Base-by-base conservation (phyloP, 92 coral and sea anemone species). In the Epizoanthus stellaris region DNA sequence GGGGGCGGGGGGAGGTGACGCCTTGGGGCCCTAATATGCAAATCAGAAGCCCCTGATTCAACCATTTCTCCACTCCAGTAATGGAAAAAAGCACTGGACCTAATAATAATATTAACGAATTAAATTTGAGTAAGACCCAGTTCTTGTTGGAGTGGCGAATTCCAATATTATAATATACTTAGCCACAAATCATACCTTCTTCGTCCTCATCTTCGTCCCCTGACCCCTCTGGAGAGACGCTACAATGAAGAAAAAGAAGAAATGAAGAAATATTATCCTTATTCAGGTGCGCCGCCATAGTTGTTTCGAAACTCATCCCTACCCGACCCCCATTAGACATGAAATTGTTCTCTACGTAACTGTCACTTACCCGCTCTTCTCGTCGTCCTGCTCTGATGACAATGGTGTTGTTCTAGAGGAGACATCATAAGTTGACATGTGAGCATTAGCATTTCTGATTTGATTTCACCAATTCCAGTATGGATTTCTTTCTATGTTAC, bases 121-220 rank as follows among this genome's bases (percentile, higher is more conserved):
- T n/a, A n/a, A n/a, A n/a, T n/a, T 14, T 20, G n/a, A 14, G 5
- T 12, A 59, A 13, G 4, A 59, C 63, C 20, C 13, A 15, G 67
- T 25, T 61, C 21, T 62, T 9, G 21, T 62, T 14, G 6, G 6
- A 62, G 67, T 65, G 23, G 36, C 11, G 34, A 19, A 19, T 65
- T 30, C 36, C 36, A 1, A 30, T 30, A 30, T 19, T 70, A 70
- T 9, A 15, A 5, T 70, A 17, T 42, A 17, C 23, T 43, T 70
- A 70, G 43, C 34, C 1, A 6, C 17, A 21, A 21, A 66, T 11
- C 15, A 12, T 34, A 75, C 93, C 91, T 76, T 86, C 97, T 39
- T 87, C 93, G 6, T 91, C 90, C 14, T 91, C 92, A 0, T 94
- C 95, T 4, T 94, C 98, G 70, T 94, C 95, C 85, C 92, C 93